Conservation (phyloP, 2,888 invertebrate genomes). For the Chymomyza fuscimana region DNA sequence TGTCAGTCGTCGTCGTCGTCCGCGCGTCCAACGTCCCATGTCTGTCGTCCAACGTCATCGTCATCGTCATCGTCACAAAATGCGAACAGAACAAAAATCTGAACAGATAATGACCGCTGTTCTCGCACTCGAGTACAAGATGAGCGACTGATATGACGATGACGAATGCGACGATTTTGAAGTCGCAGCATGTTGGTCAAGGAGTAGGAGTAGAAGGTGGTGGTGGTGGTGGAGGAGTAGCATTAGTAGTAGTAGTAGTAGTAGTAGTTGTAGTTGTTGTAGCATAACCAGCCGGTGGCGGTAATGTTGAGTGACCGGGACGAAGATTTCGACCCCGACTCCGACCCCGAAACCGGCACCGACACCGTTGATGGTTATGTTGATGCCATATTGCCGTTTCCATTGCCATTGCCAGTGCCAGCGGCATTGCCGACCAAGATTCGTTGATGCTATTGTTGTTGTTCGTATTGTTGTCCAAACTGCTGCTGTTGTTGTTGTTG, state of each 20-base stretch:
- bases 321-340: background rate
- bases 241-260: conserved; percentile 7
- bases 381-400: conserved; percentile 11
- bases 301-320: background rate
- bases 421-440: background rate
- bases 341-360: background rate
- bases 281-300: background rate
- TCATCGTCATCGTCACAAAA: conserved; percentile 45
- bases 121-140: conserved; percentile 70
- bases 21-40: background rate
- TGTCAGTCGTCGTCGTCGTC: conserved; percentile 20
- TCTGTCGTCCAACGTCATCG: conserved; percentile 14
- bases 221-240: conserved; percentile 33
- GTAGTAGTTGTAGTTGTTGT: background rate
- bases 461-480: background rate
- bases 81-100: conserved; percentile 57
- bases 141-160: conserved; percentile 71
- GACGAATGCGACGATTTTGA: conserved; percentile 69
- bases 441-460: background rate
- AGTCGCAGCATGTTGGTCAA: conserved; percentile 20
- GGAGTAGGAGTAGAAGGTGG: conserved; percentile 17
- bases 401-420: background rate
- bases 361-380: conserved; percentile 2
- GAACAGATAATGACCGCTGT: conserved; percentile 71
- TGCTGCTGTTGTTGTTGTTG: background rate